phyloP scores from a whole-genome alignment of 2,113 vertebrate species.

The Eudyptes chrysolophus region DNA sequence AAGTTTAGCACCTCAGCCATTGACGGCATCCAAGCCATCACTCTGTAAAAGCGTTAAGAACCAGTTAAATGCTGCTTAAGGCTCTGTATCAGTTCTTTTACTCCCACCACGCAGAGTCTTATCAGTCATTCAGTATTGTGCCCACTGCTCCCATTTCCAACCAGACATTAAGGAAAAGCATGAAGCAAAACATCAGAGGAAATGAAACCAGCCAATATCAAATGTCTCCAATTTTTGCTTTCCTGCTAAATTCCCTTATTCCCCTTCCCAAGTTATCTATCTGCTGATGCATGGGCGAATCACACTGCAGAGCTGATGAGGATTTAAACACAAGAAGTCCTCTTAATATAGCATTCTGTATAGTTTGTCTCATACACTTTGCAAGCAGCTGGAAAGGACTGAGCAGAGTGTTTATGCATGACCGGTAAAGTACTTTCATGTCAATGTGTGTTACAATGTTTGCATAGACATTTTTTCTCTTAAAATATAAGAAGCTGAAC shows the following conservation, averaged over 20 bases:
- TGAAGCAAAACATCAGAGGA: neutral
- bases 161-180: neutral
- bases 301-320: neutral
- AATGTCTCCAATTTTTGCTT: neutral
- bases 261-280: neutral
- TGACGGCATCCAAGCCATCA: neutral
- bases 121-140: accelerated
- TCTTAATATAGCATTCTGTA: neutral
- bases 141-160: neutral
- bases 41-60: neutral
- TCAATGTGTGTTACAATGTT: neutral
- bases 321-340: neutral
- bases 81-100: neutral
- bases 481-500: neutral
- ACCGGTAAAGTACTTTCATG: neutral
- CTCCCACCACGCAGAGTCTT: neutral
- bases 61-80: neutral
- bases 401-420: neutral
- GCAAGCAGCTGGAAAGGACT: neutral
- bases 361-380: neutral
- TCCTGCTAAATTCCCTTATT: neutral
- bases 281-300: neutral
- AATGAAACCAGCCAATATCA: neutral
- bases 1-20: neutral
- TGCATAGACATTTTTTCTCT: neutral